These are phyloP conservation scores for Rhynchomys soricoides DNA, from an alignment of 2,113 vertebrate species.

Conservation along the genomic window DNA sequence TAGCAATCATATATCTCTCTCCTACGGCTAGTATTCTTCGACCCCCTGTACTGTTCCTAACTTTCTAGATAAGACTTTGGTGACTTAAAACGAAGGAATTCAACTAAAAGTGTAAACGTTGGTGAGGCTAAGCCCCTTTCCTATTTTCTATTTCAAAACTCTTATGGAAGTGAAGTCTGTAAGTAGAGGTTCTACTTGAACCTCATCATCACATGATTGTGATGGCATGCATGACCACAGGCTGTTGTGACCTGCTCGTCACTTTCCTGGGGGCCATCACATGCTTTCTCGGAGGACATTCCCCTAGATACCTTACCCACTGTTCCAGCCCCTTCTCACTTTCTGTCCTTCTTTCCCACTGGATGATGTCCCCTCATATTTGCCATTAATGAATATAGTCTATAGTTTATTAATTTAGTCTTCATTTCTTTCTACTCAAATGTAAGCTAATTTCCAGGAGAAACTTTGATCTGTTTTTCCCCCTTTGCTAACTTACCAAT, in stretches of 20 bases:
- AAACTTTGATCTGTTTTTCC: neutral
- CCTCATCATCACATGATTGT: neutral
- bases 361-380: neutral
- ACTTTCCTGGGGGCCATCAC: neutral
- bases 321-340: neutral
- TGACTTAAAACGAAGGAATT: constrained; percentile 22
- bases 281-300: neutral
- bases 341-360: neutral
- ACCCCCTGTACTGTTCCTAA: neutral
- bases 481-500: neutral
- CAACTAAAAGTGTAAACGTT: neutral
- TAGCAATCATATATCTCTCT: neutral
- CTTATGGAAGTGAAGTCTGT: neutral
- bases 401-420: neutral
- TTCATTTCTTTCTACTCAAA: neutral
- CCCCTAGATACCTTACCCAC: neutral
- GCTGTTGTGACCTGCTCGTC: neutral
- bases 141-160: neutral
- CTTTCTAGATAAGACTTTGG: neutral
- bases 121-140: neutral
- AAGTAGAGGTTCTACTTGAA: neutral
- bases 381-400: neutral
- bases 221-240: neutral
- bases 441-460: neutral
- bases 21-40: neutral